phyloP scores from a whole-genome alignment of 2,113 vertebrate genomes.

The Steatornis caripensis region DNA sequence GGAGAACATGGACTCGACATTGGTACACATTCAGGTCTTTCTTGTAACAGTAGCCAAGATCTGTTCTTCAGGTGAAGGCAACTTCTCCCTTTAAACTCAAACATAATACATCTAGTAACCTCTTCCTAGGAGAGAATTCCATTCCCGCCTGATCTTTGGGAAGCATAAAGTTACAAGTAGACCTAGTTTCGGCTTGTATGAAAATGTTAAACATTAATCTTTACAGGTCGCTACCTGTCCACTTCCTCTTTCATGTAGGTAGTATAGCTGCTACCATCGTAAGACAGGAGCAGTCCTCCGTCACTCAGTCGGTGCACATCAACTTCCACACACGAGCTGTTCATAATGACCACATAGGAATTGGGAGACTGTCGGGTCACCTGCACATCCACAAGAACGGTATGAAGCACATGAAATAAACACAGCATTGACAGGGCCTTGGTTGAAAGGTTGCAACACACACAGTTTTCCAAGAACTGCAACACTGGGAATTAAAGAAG shows the following conservation, averaged over 20 bases:
- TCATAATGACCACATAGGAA: conserved; percentile 98
- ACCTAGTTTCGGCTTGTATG: neutral
- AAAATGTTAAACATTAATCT: neutral
- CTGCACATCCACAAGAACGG: conserved; percentile 20
- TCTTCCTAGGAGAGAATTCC: neutral
- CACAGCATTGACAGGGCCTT: rapidly evolving
- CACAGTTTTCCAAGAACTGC: neutral
- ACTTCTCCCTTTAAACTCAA: neutral
- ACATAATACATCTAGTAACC: rapidly evolving
- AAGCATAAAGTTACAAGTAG: neutral
- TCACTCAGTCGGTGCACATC: conserved; percentile 96
- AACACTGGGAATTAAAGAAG: neutral
- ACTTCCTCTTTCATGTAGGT: conserved; percentile 99
- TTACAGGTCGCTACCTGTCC: conserved; percentile 78
- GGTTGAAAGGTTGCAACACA: neutral
- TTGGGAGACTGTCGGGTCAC: conserved; percentile 97
- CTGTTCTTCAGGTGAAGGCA: neutral
- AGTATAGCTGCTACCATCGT: conserved; percentile 98
- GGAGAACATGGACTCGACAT: neutral
- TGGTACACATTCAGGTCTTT: neutral
- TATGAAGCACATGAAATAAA: neutral
- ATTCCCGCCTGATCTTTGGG: neutral
- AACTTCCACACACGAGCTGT: conserved; percentile 86
- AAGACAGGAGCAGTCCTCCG: conserved; percentile 91
- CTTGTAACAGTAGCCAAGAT: neutral